Percentiles rank a stretch among this genome's conserved stretches.
Conservation (phyloP, 1,140 invertebrate species). For the Sminthurinus signatus region DNA sequence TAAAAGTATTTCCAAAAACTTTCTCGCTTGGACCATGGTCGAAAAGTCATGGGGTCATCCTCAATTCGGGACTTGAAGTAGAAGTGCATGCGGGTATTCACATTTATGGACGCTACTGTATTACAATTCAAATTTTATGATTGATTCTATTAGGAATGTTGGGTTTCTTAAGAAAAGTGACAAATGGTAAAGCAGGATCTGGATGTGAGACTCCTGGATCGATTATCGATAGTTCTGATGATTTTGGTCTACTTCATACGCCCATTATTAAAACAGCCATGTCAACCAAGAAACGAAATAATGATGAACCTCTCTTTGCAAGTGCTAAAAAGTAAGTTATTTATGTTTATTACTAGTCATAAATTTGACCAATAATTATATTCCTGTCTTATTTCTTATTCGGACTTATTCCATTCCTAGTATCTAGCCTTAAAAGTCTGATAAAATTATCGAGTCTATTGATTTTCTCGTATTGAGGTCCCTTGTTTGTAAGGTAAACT, state of each 20-base stretch:
- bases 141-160: conserved; percentile 24
- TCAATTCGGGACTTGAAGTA: too few species aligned
- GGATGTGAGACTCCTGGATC: conserved; percentile 6
- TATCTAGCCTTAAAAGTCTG: too few species aligned
- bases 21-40: too few species aligned
- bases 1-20: too few species aligned
- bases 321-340: conserved; percentile 28
- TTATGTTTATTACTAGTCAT: too few species aligned
- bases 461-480: too few species aligned
- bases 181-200: conserved; percentile 15
- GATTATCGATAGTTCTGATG: conserved; percentile 3
- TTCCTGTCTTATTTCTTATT: too few species aligned
- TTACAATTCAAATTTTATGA: neutral
- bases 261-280: conserved; percentile 27
- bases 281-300: conserved; percentile 18
- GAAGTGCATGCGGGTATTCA: too few species aligned
- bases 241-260: conserved; percentile 13
- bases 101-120: neutral
- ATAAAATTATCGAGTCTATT: too few species aligned
- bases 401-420: too few species aligned
- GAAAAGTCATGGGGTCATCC: neutral
- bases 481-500: too few species aligned
- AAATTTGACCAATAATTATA: too few species aligned
- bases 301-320: conserved; percentile 23
- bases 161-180: conserved; percentile 32